These are phyloP conservation scores for Triplophysa siluroides DNA, from an alignment of 2,113 vertebrate species.

Conservation along the genomic window DNA sequence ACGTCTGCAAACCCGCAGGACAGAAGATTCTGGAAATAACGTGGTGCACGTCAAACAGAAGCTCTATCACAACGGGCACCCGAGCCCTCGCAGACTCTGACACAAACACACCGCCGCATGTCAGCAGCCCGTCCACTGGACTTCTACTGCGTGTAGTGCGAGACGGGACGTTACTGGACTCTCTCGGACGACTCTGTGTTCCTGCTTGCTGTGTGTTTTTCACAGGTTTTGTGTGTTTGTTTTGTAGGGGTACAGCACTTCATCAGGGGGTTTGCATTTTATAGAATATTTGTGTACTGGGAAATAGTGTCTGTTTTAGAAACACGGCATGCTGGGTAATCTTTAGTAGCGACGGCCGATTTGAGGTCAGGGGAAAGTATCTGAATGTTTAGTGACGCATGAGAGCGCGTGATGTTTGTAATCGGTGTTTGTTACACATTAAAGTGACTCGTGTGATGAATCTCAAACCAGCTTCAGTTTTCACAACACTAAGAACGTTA, in stretches of 20 bases:
- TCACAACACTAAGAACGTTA: too few species aligned
- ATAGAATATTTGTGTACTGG: conserved; percentile 17
- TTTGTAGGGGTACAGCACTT: conserved; percentile 7
- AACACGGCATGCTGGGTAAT: conserved; percentile 27
- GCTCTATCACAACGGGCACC: conserved; percentile 87
- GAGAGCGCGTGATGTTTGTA: neutral
- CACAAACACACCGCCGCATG: conserved; percentile 11
- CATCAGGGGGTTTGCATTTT: neutral
- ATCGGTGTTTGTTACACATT: conserved; percentile 13
- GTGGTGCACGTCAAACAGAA: conserved; percentile 90
- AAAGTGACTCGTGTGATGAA: conserved; percentile 20
- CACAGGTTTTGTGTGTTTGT: conserved; percentile 18
- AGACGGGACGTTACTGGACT: neutral
- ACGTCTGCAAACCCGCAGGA: conserved; percentile 77
- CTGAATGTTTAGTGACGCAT: neutral
- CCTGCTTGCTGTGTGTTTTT: conserved; percentile 27
- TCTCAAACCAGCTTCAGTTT: neutral
- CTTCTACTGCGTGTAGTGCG: too few species aligned
- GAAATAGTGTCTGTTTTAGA: conserved; percentile 26
- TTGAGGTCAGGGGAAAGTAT: neutral
- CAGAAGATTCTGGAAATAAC: conserved; percentile 78
- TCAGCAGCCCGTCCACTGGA: neutral
- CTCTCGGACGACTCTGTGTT: neutral
- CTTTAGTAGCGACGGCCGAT: too few species aligned
- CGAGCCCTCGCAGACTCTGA: conserved; percentile 86